Base-by-base conservation (phyloP, 2,797 vertebrate genomes). In the Propithecus perrieri region DNA sequence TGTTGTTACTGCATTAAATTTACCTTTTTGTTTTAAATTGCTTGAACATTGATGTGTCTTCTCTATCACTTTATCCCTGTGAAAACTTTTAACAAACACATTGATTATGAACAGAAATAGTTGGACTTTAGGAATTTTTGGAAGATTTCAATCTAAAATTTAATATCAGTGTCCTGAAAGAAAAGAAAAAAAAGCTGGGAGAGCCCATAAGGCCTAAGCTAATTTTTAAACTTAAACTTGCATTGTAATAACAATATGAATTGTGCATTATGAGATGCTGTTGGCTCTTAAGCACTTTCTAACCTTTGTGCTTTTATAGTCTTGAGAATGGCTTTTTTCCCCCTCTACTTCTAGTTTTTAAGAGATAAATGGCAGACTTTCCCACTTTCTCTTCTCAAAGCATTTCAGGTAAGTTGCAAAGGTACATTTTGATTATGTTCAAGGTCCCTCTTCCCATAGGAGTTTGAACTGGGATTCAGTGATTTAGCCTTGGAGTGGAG, bases 1-100 rank as follows among this genome's bases (percentile, higher is more conserved):
- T 99, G 98, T 99, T 98, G 98, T 99, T 99, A 98, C 98, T 99
- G 98, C 99, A 99, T 99, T 99, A 99, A 99, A 99, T 98, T 98
- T 98, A 98, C 98, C 96, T 98, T 99, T 97, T 99, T 98, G 98
- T 99, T 99, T 98, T 99, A 98, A 98, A 97, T 98, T 98, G 97
- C 97, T 98, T 98, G 98, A 98, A 99, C 95, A 97, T 97, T 97
- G 94, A 97, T 81, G 98, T 98, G 98, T 98, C 48, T 98, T 98
- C 97, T 98, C 83, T 98, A 97, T 97, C 91, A 97, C 65, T 96
- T 89, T 59, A 18, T 53, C 53, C 87, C 72, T 96, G 79, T 96
- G 67, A 41, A 95, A 97, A 97, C 92, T 35, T 88, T 95, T 94
- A 90, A 69, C 59, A 61, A 95, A 83, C 79, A 87, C 89, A 91